These are phyloP conservation scores for Bacillus rossius DNA, from an alignment of 1,140 invertebrate genomes.

Conservation along the genomic window DNA sequence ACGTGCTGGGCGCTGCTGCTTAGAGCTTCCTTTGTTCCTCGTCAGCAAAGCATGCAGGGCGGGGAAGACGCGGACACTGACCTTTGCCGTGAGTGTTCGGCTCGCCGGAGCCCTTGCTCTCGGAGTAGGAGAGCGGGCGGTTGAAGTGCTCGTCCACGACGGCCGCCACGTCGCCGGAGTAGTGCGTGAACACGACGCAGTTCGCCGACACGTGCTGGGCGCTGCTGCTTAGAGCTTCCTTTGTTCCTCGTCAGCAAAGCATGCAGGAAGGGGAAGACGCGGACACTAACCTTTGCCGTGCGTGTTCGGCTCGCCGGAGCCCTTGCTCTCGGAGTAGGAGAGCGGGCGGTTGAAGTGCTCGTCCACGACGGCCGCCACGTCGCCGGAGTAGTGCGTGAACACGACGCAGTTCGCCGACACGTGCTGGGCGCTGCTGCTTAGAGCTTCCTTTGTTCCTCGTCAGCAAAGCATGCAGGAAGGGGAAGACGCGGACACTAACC, in stretches of 20 bases:
- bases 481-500: constrained; percentile 41
- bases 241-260: no score
- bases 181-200: constrained; percentile 91
- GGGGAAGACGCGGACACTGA: constrained; percentile 31
- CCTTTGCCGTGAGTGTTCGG: constrained; percentile 50
- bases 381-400: constrained; percentile 89
- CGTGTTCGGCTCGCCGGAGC: no score
- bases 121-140: constrained; percentile 63
- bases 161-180: constrained; percentile 82
- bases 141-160: constrained; percentile 95
- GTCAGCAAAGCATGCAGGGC: no score
- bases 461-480: no score
- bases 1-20: constrained; percentile 86
- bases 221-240: no score
- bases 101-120: no score
- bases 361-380: constrained; percentile 86
- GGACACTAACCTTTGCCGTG: constrained; percentile 51
- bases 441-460: no score
- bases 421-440: constrained; percentile 86
- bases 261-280: constrained; percentile 24
- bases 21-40: no score
- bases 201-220: constrained; percentile 91
- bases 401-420: constrained; percentile 90
- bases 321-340: constrained; percentile 49
- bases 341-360: constrained; percentile 91